These are phyloP conservation scores for Lepus americanus DNA, from an alignment of 2,113 vertebrate genomes.

Conservation along the genomic window DNA sequence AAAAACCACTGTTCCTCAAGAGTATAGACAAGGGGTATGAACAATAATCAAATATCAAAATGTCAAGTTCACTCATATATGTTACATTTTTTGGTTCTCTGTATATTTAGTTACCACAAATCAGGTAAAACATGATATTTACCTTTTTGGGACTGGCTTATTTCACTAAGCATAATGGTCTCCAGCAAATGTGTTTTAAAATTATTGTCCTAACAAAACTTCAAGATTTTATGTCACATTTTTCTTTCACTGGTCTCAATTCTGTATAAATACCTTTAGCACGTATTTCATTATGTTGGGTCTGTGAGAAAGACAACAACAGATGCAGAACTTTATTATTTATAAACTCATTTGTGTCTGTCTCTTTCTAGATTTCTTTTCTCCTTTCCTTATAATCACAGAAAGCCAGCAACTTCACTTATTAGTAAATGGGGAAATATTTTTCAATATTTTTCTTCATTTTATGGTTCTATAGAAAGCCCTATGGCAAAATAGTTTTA, in stretches of 20 bases:
- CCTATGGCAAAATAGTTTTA: constrained; percentile 33
- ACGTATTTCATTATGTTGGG: background rate
- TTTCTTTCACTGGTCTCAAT: background rate
- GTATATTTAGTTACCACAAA: too few relatives aligned
- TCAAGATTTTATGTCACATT: background rate
- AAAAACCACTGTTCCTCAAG: too few relatives aligned
- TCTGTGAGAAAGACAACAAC: background rate
- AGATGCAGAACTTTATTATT: background rate
- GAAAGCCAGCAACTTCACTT: background rate
- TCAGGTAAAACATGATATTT: too few relatives aligned
- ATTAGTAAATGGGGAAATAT: background rate
- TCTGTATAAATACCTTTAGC: background rate
- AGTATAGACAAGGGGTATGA: too few relatives aligned
- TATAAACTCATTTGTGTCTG: background rate
- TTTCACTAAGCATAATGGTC: too few relatives aligned
- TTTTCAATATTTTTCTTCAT: constrained; percentile 44
- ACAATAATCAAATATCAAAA: too few relatives aligned
- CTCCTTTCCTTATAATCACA: background rate
- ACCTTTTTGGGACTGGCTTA: too few relatives aligned
- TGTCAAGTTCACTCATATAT: too few relatives aligned
- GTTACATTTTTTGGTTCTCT: too few relatives aligned
- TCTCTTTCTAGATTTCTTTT: background rate
- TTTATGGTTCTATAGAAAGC: constrained; percentile 1
- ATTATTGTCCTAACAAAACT: background rate
- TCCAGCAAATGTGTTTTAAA: background rate